Conservation (phyloP, 2,797 vertebrate species). For the Spinibarbus caldwelli region DNA sequence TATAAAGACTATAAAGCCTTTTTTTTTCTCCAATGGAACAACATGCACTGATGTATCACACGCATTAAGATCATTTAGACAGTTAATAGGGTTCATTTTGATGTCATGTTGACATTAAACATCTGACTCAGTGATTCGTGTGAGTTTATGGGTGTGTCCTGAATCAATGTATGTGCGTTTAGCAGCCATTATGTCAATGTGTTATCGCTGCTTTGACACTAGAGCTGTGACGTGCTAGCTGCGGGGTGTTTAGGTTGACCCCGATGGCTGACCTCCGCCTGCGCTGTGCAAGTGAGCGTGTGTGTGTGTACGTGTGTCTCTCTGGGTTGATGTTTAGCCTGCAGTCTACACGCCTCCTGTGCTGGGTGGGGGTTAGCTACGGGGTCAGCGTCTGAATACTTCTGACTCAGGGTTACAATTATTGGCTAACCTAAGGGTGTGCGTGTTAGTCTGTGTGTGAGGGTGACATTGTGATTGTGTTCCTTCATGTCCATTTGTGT, state of each 20-base stretch:
- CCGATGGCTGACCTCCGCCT: constrained; percentile 65
- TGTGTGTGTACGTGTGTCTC: constrained; percentile 13
- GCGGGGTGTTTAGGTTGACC: constrained; percentile 68
- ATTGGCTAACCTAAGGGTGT: constrained; percentile 56
- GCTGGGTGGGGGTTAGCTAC: constrained; percentile 63
- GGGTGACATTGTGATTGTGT: constrained; percentile 36
- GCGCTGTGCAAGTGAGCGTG: constrained; percentile 49
- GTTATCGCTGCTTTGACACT: constrained; percentile 68
- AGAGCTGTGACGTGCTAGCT: constrained; percentile 66
- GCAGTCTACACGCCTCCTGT: constrained; percentile 62
- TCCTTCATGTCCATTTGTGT: constrained; percentile 12
- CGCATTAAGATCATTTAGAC: background rate
- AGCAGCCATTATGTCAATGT: constrained; percentile 59
- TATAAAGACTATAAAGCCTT: background rate
- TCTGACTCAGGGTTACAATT: constrained; percentile 64
- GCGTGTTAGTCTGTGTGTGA: constrained; percentile 56
- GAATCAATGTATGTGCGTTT: constrained; percentile 40
- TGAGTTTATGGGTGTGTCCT: background rate
- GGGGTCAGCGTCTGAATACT: constrained; percentile 63
- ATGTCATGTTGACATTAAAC: background rate
- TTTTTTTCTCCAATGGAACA: background rate
- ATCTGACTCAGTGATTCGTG: constrained; percentile 2
- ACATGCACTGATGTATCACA: background rate
- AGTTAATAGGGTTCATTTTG: background rate
- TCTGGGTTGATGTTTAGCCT: constrained; percentile 63